phyloP scores from a whole-genome alignment of 53 echinoderm and acorn worm species.

The Zoroaster sp. region DNA sequence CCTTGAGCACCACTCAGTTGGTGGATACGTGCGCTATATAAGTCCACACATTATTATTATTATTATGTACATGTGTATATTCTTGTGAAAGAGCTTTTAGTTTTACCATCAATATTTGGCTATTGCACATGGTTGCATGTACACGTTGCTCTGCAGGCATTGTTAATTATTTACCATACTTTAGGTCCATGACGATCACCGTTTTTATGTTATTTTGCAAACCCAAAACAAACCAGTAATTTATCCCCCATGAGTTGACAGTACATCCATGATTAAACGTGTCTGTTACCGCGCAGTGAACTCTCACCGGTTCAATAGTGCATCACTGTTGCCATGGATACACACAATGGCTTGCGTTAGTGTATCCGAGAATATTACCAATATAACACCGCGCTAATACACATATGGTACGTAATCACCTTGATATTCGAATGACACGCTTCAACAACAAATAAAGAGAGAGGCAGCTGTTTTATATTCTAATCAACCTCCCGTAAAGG shows the following conservation, averaged over 20 bases:
- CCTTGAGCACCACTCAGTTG: too few relatives aligned
- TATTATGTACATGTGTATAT: too few relatives aligned
- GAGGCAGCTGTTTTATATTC: constrained; percentile 14
- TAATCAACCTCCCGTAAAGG: background rate
- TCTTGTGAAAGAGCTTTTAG: too few relatives aligned
- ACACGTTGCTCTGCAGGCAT: too few relatives aligned
- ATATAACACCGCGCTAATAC: background rate
- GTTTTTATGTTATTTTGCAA: too few relatives aligned
- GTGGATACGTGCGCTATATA: too few relatives aligned
- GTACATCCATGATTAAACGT: background rate
- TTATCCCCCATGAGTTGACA: background rate
- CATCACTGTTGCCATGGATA: constrained; percentile 20
- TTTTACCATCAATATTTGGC: too few relatives aligned
- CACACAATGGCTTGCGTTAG: background rate
- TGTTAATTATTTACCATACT: too few relatives aligned
- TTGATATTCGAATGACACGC: background rate
- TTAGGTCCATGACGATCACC: too few relatives aligned
- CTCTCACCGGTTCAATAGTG: background rate
- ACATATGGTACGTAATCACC: background rate
- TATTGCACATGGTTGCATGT: too few relatives aligned
- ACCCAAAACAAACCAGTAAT: too few relatives aligned
- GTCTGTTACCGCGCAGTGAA: background rate
- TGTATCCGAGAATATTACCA: background rate
- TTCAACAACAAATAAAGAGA: background rate
- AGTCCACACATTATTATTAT: too few relatives aligned